Percentiles rank a stretch among this genome's conserved stretches.
phyloP scores from a whole-genome alignment of 2,797 vertebrate species.

The Coregonus suidteri region DNA sequence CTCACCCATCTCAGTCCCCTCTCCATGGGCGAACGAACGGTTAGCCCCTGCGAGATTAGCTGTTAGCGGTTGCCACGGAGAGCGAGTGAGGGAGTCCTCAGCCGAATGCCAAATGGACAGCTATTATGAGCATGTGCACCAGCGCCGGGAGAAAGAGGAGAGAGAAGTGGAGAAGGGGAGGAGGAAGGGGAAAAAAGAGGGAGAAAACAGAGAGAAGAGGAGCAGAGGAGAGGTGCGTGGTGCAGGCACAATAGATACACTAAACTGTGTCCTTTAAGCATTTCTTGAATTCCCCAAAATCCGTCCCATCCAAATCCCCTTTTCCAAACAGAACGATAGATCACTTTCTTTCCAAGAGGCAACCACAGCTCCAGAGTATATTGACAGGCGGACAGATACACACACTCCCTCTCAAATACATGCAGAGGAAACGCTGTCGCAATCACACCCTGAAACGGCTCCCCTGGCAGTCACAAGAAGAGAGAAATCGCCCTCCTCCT shows the following conservation, averaged over 20 bases:
- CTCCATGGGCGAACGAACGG: conserved; percentile 18
- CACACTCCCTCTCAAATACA: conserved; percentile 5
- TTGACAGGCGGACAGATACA: conserved; percentile 12
- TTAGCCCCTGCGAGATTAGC: conserved; percentile 2
- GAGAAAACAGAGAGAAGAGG: not conserved
- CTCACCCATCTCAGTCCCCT: conserved; percentile 42
- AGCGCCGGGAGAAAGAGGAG: conserved; percentile 17
- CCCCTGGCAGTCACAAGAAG: conserved; percentile 42
- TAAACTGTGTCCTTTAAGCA: not conserved
- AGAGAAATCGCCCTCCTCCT: conserved; percentile 15
- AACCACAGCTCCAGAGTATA: not conserved
- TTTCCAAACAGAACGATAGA: not conserved
- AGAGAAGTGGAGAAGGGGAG: not conserved
- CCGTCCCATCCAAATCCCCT: conserved; percentile 6
- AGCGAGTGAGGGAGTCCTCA: conserved; percentile 22
- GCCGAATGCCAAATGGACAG: conserved; percentile 31
- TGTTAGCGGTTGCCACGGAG: not conserved
- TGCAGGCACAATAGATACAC: not conserved
- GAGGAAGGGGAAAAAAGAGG: not conserved
- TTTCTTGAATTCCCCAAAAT: not conserved
- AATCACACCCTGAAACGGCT: conserved; percentile 38
- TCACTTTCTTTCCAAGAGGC: conserved; percentile 5
- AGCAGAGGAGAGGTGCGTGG: not conserved
- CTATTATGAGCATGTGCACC: conserved; percentile 25
- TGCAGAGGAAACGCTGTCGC: conserved; percentile 22